phyloP scores from a whole-genome alignment of 2,888 invertebrate species.

The Drosophila mayaguana region DNA sequence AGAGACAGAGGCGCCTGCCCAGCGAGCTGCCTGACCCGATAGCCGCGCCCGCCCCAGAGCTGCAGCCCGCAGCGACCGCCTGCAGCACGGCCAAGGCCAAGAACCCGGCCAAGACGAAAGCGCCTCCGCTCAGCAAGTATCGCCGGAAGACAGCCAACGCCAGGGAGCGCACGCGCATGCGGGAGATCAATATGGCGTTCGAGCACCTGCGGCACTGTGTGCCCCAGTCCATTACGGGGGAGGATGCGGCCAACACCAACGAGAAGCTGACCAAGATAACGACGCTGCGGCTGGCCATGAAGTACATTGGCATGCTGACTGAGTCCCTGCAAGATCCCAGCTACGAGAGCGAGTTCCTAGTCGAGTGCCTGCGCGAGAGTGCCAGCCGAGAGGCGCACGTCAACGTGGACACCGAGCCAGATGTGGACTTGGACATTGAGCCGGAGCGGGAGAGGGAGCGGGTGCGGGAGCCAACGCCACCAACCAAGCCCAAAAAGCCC shows the following conservation, averaged over 20 bases:
- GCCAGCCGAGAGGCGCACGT: constrained; percentile 50
- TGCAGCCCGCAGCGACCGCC: constrained; percentile 7
- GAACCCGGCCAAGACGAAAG: constrained; percentile 87
- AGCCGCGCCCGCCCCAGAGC: constrained; percentile 1
- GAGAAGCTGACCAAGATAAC: constrained; percentile 96
- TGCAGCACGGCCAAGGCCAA: constrained; percentile 23
- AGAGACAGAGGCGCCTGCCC: constrained; percentile 86
- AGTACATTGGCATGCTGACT: constrained; percentile 92
- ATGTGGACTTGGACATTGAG: constrained; percentile 35
- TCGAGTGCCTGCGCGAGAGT: constrained; percentile 76
- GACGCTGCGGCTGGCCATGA: constrained; percentile 93
- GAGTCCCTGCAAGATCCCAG: constrained; percentile 87
- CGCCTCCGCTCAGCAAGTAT: constrained; percentile 94
- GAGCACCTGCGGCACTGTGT: constrained; percentile 92
- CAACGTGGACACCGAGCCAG: constrained; percentile 44
- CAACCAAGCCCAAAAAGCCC: constrained; percentile 41
- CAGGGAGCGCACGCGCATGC: constrained; percentile 93
- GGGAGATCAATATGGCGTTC: constrained; percentile 95
- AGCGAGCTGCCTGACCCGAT: constrained; percentile 3
- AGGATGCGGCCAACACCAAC: constrained; percentile 86
- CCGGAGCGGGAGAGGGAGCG: constrained; percentile 20
- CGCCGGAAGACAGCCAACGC: constrained; percentile 96
- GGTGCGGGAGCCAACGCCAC: constrained; percentile 19
- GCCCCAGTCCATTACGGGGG: constrained; percentile 86
- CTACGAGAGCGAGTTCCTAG: constrained; percentile 79